Conservation (phyloP, 2,888 invertebrate genomes). For the Aelia acuminata region DNA sequence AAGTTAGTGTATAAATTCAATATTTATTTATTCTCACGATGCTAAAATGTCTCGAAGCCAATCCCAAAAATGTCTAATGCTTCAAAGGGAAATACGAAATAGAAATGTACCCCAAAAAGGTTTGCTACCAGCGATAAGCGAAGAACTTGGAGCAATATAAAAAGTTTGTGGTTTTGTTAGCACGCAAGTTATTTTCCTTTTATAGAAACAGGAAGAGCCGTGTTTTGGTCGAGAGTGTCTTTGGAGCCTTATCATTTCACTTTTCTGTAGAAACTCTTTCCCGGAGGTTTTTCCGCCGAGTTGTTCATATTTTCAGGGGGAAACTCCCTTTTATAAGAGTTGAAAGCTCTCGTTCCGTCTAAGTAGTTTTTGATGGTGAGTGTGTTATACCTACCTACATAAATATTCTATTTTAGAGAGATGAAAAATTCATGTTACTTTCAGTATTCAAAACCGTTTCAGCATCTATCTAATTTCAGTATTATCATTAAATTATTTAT, state of each 20-base stretch:
- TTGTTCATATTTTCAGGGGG: neutral
- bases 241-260: neutral
- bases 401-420: too few relatives aligned
- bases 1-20: too few relatives aligned
- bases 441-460: too few relatives aligned
- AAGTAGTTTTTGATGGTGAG: constrained; percentile 3
- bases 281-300: neutral
- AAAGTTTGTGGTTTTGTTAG: constrained; percentile 7
- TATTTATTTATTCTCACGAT: neutral
- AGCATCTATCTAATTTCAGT: too few relatives aligned
- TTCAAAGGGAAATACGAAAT: neutral
- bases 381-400: neutral
- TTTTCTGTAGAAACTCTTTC: neutral
- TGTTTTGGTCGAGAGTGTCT: neutral
- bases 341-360: neutral
- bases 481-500: too few relatives aligned
- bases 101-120: neutral
- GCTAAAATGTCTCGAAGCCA: neutral
- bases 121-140: neutral
- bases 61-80: neutral
- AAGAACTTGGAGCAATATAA: neutral
- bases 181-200: neutral
- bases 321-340: neutral
- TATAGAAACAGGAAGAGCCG: neutral
- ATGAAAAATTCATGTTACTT: too few relatives aligned